These are phyloP conservation scores for Apis mellifera DNA, from an alignment of 1,140 invertebrate species.

Conservation along the genomic window Amel_HAv3.1 CM009939.2:11809501-11810000, in stretches of 20 bases:
- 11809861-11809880: conserved; percentile 41
- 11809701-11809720: no score
- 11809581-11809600: neutral
- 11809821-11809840: neutral
- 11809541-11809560: no score
- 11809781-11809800: neutral
- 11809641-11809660: neutral
- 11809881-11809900: conserved; percentile 65
- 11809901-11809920: conserved; percentile 65
- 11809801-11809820: neutral
- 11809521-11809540: neutral
- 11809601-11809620: neutral
- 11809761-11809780: neutral
- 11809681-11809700: neutral
- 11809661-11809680: neutral
- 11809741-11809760: neutral
- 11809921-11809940: conserved; percentile 52
- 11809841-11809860: neutral
- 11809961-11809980: conserved; percentile 4
- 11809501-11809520: neutral
- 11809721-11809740: neutral
- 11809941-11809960: conserved; percentile 29
- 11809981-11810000: neutral
- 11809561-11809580: neutral
- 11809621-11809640: neutral